Evolutionary conservation across 2,888 invertebrate genomes (phyloP), one percentile per base, ranked within the genome.

Genomic region (Ligdia adustata): DNA sequence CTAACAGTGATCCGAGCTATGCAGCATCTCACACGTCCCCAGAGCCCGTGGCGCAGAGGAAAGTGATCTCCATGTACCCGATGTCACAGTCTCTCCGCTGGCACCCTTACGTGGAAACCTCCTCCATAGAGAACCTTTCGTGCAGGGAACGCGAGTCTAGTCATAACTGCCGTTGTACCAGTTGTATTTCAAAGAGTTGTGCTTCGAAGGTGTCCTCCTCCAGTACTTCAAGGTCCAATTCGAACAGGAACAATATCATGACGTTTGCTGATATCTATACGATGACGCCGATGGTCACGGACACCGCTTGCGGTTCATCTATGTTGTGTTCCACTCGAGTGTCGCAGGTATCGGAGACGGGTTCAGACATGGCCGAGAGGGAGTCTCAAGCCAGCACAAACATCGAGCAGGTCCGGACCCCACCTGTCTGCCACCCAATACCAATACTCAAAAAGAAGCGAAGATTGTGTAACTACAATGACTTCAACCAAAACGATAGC

Each of bases 231-330:
- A 63, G 55, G n/a, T 27, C 45, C 1, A 15, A 16, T 4, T 68
- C 71, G 13, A 12, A 2, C n/a, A 74, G 61, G 54, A 66, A 73
- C 15, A 81, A 80, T 39, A 79, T 84, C 15, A 72, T 72, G 67
- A 75, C 57, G 0, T 85, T 79, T 49, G 51, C 54, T 12, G 79
- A 86, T 41, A 70, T 56, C 9, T 55, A 41, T 16, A 85, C 86
- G 0, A 85, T 82, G 82, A 87, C 87, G 4, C 60, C 61, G 0
- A 68, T 51, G 12, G n/a, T 75, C n/a, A 65, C 57, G 4, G 77
- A 82, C 38, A 69, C 68, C 0, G 60, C 63, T 9, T 79, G 79
- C 28, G 72, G 73, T 2, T 48, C 51, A 2, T 33, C 54, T 1
- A 44, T 57, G 0, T 45, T 46, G 2, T 38, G 59, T 1, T 60